Evolutionary conservation across 1,140 invertebrate species (phyloP).

Genomic region (Drosophila albomicans): DNA sequence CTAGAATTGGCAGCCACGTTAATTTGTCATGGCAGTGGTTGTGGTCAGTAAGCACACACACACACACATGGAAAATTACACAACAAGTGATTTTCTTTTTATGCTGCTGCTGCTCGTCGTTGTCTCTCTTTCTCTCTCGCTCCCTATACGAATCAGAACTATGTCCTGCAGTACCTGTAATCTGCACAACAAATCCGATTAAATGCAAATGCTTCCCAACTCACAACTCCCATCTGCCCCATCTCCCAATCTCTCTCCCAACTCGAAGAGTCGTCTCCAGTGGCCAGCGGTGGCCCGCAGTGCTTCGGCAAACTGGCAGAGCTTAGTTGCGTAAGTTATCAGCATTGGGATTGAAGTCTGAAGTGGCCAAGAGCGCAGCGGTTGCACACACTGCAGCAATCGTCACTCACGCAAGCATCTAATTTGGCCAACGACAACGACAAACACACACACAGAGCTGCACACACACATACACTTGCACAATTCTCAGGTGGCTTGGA

Average conservation of each 20-base stretch:
- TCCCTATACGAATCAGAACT: conserved; percentile 36
- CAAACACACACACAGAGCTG: conserved; percentile 14
- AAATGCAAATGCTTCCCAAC: conserved; percentile 71
- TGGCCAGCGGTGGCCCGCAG: conserved; percentile 6
- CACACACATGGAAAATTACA: conserved; percentile 58
- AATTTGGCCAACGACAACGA: conserved; percentile 38
- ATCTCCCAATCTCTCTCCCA: background rate
- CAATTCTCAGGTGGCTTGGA: background rate
- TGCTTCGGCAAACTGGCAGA: conserved; percentile 40
- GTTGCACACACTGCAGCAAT: conserved; percentile 70
- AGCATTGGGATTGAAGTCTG: conserved; percentile 35
- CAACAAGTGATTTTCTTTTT: conserved; percentile 74
- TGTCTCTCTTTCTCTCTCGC: background rate
- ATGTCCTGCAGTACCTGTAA: conserved; percentile 63
- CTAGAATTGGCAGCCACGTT: conserved; percentile 65
- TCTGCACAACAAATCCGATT: conserved; percentile 77
- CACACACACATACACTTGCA: background rate
- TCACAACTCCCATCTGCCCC: conserved; percentile 4
- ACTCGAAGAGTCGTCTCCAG: background rate
- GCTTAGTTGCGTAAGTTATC: conserved; percentile 82
- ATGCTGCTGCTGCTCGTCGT: conserved; percentile 11
- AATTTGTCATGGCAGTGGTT: conserved; percentile 78
- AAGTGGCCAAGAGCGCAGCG: conserved; percentile 32
- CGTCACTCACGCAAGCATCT: conserved; percentile 62
- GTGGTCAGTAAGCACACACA: conserved; percentile 46